A percentile compares a stretch with the other conserved stretches of the same genome.
Evolutionary conservation across 2,113 vertebrate genomes (phyloP).

Genomic region (Coreoperca whiteheadi): DNA sequence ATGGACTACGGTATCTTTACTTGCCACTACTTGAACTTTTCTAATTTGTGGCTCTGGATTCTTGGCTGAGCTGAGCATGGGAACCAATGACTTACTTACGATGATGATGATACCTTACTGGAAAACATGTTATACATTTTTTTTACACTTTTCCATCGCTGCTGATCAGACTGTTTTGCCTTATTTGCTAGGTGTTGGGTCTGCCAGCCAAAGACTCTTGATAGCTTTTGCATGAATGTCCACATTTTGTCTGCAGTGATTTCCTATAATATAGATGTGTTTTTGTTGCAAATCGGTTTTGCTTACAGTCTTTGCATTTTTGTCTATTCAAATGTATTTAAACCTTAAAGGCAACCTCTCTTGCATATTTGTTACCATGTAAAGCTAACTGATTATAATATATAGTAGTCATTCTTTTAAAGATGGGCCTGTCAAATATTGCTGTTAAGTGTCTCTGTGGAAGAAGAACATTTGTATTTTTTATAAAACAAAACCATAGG

Average conservation of each 20-base stretch:
- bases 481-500: constrained; percentile 87
- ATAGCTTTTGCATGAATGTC: constrained; percentile 82
- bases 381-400: constrained; percentile 72
- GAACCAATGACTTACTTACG: constrained; percentile 45
- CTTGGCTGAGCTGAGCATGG: constrained; percentile 59
- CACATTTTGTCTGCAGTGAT: constrained; percentile 68
- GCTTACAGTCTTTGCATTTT: constrained; percentile 70
- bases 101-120: constrained; percentile 34
- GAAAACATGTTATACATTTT: constrained; percentile 27
- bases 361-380: constrained; percentile 68
- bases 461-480: constrained; percentile 90
- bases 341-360: constrained; percentile 37
- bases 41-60: constrained; percentile 53
- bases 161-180: constrained; percentile 70
- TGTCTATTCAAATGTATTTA: constrained; percentile 76
- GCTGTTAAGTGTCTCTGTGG: constrained; percentile 87
- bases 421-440: constrained; percentile 79
- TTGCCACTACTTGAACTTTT: constrained; percentile 65
- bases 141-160: constrained; percentile 60
- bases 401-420: constrained; percentile 77
- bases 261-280: constrained; percentile 49
- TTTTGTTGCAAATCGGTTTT: constrained; percentile 67
- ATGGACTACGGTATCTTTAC: constrained; percentile 42
- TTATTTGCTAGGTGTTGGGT: constrained; percentile 66
- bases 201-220: constrained; percentile 50